These are phyloP conservation scores for Parascotia fuliginaria DNA, from an alignment of 2,888 invertebrate species.

Conservation along the genomic window DNA sequence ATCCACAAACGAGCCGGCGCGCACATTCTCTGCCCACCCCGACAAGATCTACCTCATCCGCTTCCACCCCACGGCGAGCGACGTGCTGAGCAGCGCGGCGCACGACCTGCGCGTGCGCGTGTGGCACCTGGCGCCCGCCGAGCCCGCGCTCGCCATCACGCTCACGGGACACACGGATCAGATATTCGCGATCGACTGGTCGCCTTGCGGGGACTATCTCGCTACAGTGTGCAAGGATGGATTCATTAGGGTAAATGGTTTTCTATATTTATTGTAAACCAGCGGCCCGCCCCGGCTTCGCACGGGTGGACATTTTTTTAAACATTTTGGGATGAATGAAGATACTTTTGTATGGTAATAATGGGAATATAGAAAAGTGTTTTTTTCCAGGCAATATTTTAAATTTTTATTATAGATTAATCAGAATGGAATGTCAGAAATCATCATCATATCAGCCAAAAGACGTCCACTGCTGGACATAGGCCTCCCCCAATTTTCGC, in stretches of 20 bases:
- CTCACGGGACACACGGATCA: conserved; percentile 93
- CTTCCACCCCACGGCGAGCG: conserved; percentile 95
- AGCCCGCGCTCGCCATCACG: conserved; percentile 76
- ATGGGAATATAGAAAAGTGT: too few species aligned
- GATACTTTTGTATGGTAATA: too few species aligned
- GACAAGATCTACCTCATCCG: conserved; percentile 96
- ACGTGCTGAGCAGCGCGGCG: conserved; percentile 94
- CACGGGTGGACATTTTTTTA: too few species aligned
- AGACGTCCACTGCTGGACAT: too few species aligned
- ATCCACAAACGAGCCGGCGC: conserved; percentile 91
- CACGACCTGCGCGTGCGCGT: conserved; percentile 95
- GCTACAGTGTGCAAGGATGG: conserved; percentile 97
- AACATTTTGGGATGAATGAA: too few species aligned
- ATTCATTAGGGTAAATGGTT: conserved; percentile 85
- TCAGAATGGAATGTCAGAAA: too few species aligned
- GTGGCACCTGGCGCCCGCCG: conserved; percentile 90
- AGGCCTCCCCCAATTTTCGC: too few species aligned
- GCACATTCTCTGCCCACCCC: conserved; percentile 89
- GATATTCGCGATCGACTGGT: conserved; percentile 97
- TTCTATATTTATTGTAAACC: too few species aligned
- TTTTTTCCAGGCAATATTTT: too few species aligned
- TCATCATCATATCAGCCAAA: too few species aligned
- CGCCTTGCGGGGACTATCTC: conserved; percentile 93
- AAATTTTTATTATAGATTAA: too few species aligned
- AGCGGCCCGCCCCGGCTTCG: too few species aligned